phyloP scores from a whole-genome alignment of 2,797 vertebrate species.

The Setipinna tenuifilis region DNA sequence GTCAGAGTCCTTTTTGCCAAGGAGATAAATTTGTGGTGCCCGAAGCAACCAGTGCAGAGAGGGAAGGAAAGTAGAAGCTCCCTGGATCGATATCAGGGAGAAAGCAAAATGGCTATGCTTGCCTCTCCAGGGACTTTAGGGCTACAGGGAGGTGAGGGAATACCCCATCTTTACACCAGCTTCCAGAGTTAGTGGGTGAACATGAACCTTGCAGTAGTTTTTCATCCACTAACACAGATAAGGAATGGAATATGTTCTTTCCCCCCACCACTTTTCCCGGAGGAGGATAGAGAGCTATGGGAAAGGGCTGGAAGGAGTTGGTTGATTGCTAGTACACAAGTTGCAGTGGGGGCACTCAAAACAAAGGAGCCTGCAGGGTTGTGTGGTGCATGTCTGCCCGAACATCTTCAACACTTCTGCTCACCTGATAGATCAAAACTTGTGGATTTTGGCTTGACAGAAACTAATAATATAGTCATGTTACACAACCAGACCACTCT shows the following conservation, averaged over 20 bases:
- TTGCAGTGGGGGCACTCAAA: too few relatives aligned
- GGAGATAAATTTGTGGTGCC: constrained; percentile 5
- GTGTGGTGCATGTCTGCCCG: too few relatives aligned
- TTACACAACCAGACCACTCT: neutral
- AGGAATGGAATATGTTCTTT: neutral
- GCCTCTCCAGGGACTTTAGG: neutral
- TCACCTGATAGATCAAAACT: neutral
- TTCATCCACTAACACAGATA: neutral
- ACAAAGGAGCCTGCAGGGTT: too few relatives aligned
- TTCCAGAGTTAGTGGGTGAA: neutral
- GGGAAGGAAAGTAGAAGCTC: neutral
- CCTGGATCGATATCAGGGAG: neutral
- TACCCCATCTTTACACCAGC: neutral
- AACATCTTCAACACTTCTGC: neutral
- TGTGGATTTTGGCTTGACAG: neutral
- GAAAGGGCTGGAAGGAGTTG: too few relatives aligned
- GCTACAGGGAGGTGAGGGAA: neutral
- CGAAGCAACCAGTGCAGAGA: neutral
- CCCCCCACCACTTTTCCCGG: too few relatives aligned
- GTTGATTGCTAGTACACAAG: too few relatives aligned
- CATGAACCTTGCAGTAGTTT: neutral
- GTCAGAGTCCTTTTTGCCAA: neutral
- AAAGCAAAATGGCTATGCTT: neutral
- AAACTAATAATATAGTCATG: neutral
- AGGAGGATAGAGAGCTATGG: too few relatives aligned